phyloP scores from a whole-genome alignment of 2,888 invertebrate species.

The Ennomos erosarius region DNA sequence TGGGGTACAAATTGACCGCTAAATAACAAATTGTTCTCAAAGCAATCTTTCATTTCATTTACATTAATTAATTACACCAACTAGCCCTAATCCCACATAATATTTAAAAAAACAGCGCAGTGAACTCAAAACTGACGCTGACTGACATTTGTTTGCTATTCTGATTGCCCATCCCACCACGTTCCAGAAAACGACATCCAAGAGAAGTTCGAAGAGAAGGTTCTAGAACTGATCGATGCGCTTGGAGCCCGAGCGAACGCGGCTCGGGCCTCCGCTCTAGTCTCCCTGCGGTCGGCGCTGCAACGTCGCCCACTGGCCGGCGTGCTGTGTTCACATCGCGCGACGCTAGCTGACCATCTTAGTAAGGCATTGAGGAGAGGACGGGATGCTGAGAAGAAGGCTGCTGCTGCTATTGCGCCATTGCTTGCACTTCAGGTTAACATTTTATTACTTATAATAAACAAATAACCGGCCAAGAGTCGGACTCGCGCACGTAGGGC shows the following conservation, averaged over 20 bases:
- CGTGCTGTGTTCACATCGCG: slow-evolving; percentile 90
- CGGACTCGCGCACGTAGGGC: too few species aligned
- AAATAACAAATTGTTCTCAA: too few species aligned
- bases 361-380: slow-evolving; percentile 94
- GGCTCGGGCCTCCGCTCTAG: slow-evolving; percentile 90
- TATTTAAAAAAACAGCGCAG: too few species aligned
- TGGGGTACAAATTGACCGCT: too few species aligned
- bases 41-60: too few species aligned
- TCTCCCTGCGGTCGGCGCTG: slow-evolving; percentile 89
- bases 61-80: too few species aligned
- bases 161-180: too few species aligned
- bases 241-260: slow-evolving; percentile 95
- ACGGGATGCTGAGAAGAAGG: slow-evolving; percentile 91
- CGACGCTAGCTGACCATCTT: slow-evolving; percentile 92
- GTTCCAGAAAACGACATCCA: slow-evolving; percentile 82
- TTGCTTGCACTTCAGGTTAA: slow-evolving; percentile 92
- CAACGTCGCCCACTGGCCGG: slow-evolving; percentile 91
- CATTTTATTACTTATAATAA: too few species aligned
- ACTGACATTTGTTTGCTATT: too few species aligned
- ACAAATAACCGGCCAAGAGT: too few species aligned
- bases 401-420: slow-evolving; percentile 92
- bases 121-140: too few species aligned
- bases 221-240: slow-evolving; percentile 94
- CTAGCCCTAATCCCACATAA: too few species aligned
- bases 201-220: slow-evolving; percentile 93